Evolutionary conservation across 2,888 invertebrate genomes (phyloP), one percentile per base, ranked within the genome.

Genomic region (Ormyrus thymus): DNA sequence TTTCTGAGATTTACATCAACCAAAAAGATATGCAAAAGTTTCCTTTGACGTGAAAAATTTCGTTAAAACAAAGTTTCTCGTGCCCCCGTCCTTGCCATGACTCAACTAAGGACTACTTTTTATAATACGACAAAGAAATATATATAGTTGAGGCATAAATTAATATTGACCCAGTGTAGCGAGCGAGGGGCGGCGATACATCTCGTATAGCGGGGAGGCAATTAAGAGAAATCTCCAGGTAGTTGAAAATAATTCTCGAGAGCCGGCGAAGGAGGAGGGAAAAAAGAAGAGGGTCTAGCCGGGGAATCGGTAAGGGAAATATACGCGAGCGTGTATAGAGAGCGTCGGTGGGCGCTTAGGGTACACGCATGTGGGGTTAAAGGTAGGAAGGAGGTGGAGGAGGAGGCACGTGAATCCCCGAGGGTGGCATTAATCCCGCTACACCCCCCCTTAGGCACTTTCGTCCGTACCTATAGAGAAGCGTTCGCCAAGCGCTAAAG

Each of bases 381-480:
- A 76, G 64, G 76, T 76, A 76, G 65, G 29, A 29, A 56, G n/a
- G 59, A 50, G 13, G 80, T 81, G 83, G 78, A 82, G 73, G 79
- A 81, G 76, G 81, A 80, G 80, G 82, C 83, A 84, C 83, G 83
- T 84, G 86, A 84, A 88, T 87, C 85, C 89, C 88, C 89, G 84
- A 88, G 89, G 88, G 89, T 89, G 86, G 87, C 88, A 89, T 89
- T 90, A 89, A 89, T 90, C 88, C 87, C 86, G 81, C 84, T 85
- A 76, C 55, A 65, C 5, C 79, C 70, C 80, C 77, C 68, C 64
- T 66, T 61, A 55, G 55, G 59, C 51, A 61, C 56, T 70, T 75
- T 66, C 29, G 29, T 45, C 50, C 82, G 82, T 62, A 74, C 75
- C 70, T 76, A 81, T 81, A 82, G 83, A 84, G 85, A 84, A 82